Conservation (phyloP, 2,113 vertebrate genomes). For the Ictidomys tridecemlineatus region DNA sequence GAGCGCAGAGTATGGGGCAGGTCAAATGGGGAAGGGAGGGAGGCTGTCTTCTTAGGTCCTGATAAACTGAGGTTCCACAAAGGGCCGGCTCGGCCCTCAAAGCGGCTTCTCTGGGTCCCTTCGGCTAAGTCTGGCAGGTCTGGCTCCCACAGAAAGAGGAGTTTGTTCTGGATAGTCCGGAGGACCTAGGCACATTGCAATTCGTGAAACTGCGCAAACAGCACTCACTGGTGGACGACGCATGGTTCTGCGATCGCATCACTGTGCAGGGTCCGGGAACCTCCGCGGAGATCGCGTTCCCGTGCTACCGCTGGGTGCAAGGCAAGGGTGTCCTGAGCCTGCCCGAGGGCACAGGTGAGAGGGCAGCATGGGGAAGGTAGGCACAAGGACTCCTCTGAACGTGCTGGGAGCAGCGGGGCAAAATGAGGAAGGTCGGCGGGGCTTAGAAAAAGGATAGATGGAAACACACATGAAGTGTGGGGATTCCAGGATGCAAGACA, state of each 20-base stretch:
- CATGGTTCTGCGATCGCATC: constrained; percentile 91
- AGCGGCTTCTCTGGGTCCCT: neutral
- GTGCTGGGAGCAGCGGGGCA: rapidly evolving
- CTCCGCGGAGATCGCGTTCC: constrained; percentile 84
- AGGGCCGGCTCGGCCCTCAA: neutral
- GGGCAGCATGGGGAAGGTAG: neutral
- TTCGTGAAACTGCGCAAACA: constrained; percentile 90
- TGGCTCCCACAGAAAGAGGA: constrained; percentile 86
- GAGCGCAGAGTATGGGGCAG: neutral
- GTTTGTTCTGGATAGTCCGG: constrained; percentile 83
- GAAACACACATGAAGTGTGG: neutral
- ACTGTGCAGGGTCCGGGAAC: constrained; percentile 79
- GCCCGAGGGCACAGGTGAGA: constrained; percentile 89
- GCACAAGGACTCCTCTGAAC: rapidly evolving
- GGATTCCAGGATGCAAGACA: neutral
- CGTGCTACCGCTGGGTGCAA: constrained; percentile 91
- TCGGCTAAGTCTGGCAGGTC: neutral
- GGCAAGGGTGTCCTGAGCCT: constrained; percentile 86
- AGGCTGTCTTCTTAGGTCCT: neutral
- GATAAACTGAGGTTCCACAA: neutral
- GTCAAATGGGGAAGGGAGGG: neutral
- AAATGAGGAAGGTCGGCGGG: neutral
- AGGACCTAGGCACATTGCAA: constrained; percentile 86
- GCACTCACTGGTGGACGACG: constrained; percentile 90
- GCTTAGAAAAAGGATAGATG: neutral